Evolutionary conservation across 2,888 invertebrate genomes (phyloP).

Genomic region (Eudasyphora cyanicolor): DNA sequence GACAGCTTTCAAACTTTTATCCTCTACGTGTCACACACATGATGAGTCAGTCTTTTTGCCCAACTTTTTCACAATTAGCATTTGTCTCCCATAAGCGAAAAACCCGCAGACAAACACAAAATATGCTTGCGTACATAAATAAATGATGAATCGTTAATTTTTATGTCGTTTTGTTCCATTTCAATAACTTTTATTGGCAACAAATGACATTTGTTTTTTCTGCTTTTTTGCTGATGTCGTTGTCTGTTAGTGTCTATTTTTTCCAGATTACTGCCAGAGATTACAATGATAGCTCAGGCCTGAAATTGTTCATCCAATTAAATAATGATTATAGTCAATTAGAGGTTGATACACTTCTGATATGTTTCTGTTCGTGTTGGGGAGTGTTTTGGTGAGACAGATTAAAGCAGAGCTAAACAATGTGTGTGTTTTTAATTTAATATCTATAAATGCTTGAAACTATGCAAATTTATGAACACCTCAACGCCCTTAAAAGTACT

Average conservation of each 20-base stretch:
- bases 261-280: background rate
- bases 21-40: no score
- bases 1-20: no score
- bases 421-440: no score
- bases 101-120: background rate
- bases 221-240: background rate
- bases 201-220: background rate
- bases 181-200: constrained; percentile 4
- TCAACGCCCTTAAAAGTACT: no score
- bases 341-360: background rate
- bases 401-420: no score
- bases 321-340: background rate
- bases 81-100: background rate
- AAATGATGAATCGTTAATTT: constrained; percentile 10
- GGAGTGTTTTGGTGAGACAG: no score
- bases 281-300: background rate
- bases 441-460: no score
- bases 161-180: background rate
- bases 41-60: background rate
- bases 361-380: no score
- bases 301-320: background rate
- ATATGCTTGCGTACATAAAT: background rate
- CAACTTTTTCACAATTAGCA: background rate
- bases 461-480: no score
- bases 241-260: background rate